Evolutionary conservation across 2,888 invertebrate genomes (phyloP), one percentile per base, ranked within the genome.

Genomic region (Chrysina gloriosa): DNA sequence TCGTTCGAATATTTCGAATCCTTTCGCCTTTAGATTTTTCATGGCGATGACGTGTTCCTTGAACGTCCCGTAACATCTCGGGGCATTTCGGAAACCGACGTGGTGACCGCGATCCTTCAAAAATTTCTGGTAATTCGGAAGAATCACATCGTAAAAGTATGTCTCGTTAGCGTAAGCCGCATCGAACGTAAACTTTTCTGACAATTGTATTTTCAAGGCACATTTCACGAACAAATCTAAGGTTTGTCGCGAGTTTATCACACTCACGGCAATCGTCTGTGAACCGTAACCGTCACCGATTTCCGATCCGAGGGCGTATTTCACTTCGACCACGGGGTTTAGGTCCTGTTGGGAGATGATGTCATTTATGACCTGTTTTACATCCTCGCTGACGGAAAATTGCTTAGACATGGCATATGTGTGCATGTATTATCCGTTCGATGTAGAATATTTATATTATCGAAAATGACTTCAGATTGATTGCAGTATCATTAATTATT

Each of bases 1-100:
- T 64, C 84, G 79, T 39, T 83, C 78, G 27, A 77, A 81, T 0
- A 77, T 63, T 0, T 56, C 70, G 56, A 78, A 85, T 0, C 84
- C 85, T 9, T 69, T 65, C 0, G 64, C 72, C 1, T 71, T 58
- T 16, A 85, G 72, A 67, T 85, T 78, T 67, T 84, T 83, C 39
- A 84, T 65, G 0, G 52, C 52, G 16, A 52, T 16, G 7, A 34
- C 21, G n/a, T 69, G 34, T 3, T 73, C 71, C 1, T 68, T 25
- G n/a, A 72, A 27, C 1, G 48, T 34, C 1, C 39, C 36, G 39
- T 29, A 67, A 54, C 14, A 48, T 50, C 63, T 50, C 4, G 67
- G 52, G 3, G 39, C 42, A 4, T 67, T 27, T 14, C 39, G 36
- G 19, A 67, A 67, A 19, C 50, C 25, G 9, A 39, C 27, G n/a